Evolutionary conservation across 2,113 vertebrate genomes (phyloP).

Genomic region (Solea solea): DNA sequence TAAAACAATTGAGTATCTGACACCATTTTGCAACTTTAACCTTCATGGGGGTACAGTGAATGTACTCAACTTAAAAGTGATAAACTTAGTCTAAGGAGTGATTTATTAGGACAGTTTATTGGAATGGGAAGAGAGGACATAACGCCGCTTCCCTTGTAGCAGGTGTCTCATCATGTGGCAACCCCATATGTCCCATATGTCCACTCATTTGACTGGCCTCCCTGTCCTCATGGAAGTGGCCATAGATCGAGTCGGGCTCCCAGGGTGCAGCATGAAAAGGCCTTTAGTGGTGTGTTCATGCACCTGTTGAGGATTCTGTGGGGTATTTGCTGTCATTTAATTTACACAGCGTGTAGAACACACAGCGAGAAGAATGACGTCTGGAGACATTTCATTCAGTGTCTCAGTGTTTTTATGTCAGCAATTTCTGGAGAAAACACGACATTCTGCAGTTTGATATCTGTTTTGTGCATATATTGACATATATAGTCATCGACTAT

Average conservation of each 20-base stretch:
- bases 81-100: background rate
- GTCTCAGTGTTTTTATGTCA: background rate
- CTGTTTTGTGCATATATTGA: background rate
- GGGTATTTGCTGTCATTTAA: slow-evolving; percentile 5
- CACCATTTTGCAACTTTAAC: too few species aligned
- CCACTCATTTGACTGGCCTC: slow-evolving; percentile 36
- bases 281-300: slow-evolving; percentile 35
- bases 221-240: slow-evolving; percentile 17
- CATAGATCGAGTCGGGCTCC: slow-evolving; percentile 32
- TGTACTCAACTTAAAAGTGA: background rate
- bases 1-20: too few species aligned
- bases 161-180: slow-evolving; percentile 33
- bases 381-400: slow-evolving; percentile 17
- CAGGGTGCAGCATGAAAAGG: slow-evolving; percentile 58
- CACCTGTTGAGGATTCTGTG: slow-evolving; percentile 54
- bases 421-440: background rate
- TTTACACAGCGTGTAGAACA: slow-evolving; percentile 1
- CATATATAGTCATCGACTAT: background rate
- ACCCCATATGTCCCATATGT: slow-evolving; percentile 43
- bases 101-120: slow-evolving; percentile 19
- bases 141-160: slow-evolving; percentile 15
- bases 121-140: background rate
- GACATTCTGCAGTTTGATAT: background rate
- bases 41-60: too few species aligned
- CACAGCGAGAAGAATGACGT: slow-evolving; percentile 12